Conservation (phyloP, 2,888 invertebrate species). For the Pristionchus maxplancki region DNA sequence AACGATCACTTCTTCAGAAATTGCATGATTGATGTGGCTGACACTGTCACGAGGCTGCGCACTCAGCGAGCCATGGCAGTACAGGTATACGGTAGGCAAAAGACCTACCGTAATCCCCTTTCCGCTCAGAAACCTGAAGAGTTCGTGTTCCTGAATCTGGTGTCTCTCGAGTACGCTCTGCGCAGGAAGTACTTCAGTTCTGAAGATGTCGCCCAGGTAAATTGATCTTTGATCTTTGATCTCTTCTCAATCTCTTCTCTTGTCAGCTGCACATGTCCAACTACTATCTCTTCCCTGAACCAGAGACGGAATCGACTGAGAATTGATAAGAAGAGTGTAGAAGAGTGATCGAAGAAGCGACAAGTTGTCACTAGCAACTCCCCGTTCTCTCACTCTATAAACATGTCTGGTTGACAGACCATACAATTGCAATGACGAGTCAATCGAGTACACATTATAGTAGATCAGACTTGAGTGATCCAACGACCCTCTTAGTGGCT, state of each 20-base stretch:
- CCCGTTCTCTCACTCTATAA: slow-evolving; percentile 43
- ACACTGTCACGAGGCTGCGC: slow-evolving; percentile 66
- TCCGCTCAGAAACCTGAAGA: slow-evolving; percentile 63
- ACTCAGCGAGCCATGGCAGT: slow-evolving; percentile 68
- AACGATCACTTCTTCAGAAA: no score
- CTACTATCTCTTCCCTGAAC: slow-evolving; percentile 47
- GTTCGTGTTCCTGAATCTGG: slow-evolving; percentile 65
- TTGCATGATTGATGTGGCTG: slow-evolving; percentile 60
- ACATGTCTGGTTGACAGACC: slow-evolving; percentile 41
- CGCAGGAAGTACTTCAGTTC: slow-evolving; percentile 56
- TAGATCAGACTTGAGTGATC: no score
- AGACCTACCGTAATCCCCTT: background rate
- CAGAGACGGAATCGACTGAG: background rate
- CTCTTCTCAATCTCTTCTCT: background rate
- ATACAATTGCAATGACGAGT: slow-evolving; percentile 10
- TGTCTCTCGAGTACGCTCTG: slow-evolving; percentile 69
- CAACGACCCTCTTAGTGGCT: no score
- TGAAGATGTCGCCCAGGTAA: slow-evolving; percentile 46
- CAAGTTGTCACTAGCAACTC: background rate
- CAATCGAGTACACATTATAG: background rate
- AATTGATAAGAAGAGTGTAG: slow-evolving; percentile 14
- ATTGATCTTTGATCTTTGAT: background rate
- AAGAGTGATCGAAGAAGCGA: slow-evolving; percentile 40
- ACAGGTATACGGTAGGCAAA: slow-evolving; percentile 51
- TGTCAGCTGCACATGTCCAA: slow-evolving; percentile 45